Percentiles rank a stretch among this genome's conserved stretches.
Evolutionary conservation across 2,797 vertebrate genomes (phyloP).

Genomic region (Miichthys miiuy): DNA sequence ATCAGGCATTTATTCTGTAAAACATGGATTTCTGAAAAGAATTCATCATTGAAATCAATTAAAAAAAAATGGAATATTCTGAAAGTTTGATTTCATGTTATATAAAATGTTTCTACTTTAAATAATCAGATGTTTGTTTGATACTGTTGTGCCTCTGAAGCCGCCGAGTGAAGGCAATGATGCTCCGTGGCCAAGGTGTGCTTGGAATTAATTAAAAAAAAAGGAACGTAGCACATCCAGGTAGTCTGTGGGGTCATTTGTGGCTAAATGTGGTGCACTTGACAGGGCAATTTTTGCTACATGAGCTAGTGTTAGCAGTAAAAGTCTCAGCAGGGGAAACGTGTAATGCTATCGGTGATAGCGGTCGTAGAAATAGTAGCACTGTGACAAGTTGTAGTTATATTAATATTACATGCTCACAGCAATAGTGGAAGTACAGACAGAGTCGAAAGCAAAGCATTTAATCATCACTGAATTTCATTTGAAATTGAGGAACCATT

Average conservation of each 20-base stretch:
- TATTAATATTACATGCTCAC: neutral
- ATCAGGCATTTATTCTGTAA: neutral
- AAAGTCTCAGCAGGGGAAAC: neutral
- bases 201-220: neutral
- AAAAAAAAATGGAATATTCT: neutral
- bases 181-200: neutral
- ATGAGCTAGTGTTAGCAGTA: neutral
- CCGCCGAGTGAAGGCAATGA: neutral
- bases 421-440: neutral
- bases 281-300: neutral
- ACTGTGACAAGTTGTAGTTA: neutral
- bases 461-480: neutral
- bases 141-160: neutral
- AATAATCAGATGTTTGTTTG: neutral
- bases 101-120: neutral
- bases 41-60: neutral
- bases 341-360: neutral
- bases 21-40: neutral
- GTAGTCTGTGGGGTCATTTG: neutral
- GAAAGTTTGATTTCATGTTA: neutral
- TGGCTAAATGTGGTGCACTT: neutral
- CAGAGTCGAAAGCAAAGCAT: neutral
- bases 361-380: no score
- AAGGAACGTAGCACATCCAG: neutral
- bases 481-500: neutral